Base-by-base conservation (phyloP, 1,140 invertebrate species). In the Leptinotarsa lineolata region DNA sequence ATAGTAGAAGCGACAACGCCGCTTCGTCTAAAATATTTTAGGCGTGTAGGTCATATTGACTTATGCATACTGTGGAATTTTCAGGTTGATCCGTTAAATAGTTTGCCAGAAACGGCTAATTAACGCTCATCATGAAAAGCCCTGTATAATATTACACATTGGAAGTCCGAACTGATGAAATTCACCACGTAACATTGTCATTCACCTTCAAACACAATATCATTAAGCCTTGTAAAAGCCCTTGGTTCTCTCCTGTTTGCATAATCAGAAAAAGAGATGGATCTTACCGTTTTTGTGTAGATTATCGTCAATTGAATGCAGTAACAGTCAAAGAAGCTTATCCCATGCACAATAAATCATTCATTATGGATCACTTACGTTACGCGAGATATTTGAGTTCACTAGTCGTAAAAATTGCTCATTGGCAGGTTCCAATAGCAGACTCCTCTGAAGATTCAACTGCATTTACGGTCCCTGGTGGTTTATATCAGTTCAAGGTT, bases 291-390 rank as follows among this genome's bases (percentile, higher is more conserved):
- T 65, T 83, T 45, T 76, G 77, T 72, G 71, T 81, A 4, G 81
- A 84, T 72, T 88, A 82, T 75, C 65, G 87, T 20, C 58, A 65
- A 59, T 30, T 81, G 13, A 79, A 76, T 69, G 67, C 72, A 54
- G 54, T 72, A 21, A 73, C 65, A 12, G 21, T 67, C 21, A 54
- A 61, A 58, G 72, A 75, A 68, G 74, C 61, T 72, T 2, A 21
- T 75, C 1, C 74, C 68, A 15, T 81, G 18, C 78, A 77, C 0
- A 24, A 67, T 46, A 21, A 22, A 12, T 67, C 65, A 12, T 6
- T 6, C 12, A 67, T 39, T 22, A 11, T 67, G 65, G 22, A 67
- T 20, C 11, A 67, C 8, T 20, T 67, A 39, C 11, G 44, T 13
- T 11, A 67, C 30, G 65, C 65, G 6, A 11, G 20, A 8, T 63